Evolutionary conservation across 2,113 vertebrate species (phyloP).

Genomic region (Pygoscelis antarcticus): DNA sequence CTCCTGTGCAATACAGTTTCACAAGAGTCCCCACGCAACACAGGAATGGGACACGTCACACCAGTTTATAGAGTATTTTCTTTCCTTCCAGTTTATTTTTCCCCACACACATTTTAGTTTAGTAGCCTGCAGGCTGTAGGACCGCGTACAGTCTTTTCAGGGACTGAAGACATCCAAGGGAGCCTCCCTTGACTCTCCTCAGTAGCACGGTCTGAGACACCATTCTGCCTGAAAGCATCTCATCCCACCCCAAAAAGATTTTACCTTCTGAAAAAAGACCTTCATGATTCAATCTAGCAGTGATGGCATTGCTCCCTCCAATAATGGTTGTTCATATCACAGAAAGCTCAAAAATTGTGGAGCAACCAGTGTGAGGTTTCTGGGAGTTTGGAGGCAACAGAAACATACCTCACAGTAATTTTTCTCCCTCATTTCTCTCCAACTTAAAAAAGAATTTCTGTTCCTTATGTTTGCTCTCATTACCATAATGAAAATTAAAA

Average conservation of each 20-base stretch:
- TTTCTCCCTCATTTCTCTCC: neutral
- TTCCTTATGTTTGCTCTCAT: neutral
- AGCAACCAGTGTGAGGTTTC: neutral
- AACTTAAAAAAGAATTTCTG: neutral
- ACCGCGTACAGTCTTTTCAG: neutral
- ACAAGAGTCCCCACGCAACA: neutral
- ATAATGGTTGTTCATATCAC: neutral
- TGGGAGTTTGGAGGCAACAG: neutral
- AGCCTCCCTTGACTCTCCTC: neutral
- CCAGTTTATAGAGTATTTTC: neutral
- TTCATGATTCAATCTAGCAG: neutral
- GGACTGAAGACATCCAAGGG: neutral
- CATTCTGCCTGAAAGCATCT: neutral
- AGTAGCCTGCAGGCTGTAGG: neutral
- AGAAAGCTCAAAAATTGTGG: neutral
- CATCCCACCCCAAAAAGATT: neutral
- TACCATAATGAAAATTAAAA: neutral
- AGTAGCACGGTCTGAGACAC: neutral
- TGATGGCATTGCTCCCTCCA: neutral
- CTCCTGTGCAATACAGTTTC: neutral
- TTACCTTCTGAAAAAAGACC: neutral
- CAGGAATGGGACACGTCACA: neutral
- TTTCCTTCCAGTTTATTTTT: neutral
- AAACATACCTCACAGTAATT: neutral
- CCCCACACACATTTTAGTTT: neutral